A percentile compares a stretch with the other conserved stretches of the same genome.
Conservation (phyloP, 2,113 vertebrate species). For the Pteropus alecto region DNA sequence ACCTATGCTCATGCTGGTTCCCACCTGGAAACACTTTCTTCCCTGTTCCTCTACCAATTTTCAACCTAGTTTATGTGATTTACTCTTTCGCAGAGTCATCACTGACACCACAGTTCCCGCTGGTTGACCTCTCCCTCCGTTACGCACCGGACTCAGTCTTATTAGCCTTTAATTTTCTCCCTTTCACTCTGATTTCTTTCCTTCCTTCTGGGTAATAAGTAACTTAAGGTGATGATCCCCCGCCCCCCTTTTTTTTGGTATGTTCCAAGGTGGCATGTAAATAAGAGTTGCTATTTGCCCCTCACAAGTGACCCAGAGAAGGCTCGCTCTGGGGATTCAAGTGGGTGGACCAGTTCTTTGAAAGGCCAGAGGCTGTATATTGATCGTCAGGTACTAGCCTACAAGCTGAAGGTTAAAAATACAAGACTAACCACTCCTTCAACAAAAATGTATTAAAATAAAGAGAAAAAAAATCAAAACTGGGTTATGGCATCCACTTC, state of each 20-base stretch:
- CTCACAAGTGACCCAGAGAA: background rate
- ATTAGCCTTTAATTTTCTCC: background rate
- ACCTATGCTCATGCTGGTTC: background rate
- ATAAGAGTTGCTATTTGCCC: too few species aligned
- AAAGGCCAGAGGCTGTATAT: background rate
- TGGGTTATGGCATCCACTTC: background rate
- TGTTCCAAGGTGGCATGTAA: background rate
- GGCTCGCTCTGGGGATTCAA: background rate
- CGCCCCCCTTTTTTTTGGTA: too few species aligned
- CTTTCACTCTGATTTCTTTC: background rate
- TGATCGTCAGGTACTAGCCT: background rate
- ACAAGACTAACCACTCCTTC: background rate
- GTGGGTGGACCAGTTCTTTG: background rate
- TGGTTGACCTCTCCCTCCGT: background rate
- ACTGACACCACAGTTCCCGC: background rate
- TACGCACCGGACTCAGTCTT: background rate
- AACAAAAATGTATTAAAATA: background rate
- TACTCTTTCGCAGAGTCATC: background rate
- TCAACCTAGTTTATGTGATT: background rate
- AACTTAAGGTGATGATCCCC: background rate
- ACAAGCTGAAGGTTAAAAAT: background rate
- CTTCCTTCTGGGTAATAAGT: background rate
- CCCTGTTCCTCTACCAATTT: background rate
- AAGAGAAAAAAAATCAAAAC: background rate
- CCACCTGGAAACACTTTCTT: background rate